Evolutionary conservation across 1,140 invertebrate genomes (phyloP), one percentile per base, ranked within the genome.

Genomic region (Drosophila tani): DNA sequence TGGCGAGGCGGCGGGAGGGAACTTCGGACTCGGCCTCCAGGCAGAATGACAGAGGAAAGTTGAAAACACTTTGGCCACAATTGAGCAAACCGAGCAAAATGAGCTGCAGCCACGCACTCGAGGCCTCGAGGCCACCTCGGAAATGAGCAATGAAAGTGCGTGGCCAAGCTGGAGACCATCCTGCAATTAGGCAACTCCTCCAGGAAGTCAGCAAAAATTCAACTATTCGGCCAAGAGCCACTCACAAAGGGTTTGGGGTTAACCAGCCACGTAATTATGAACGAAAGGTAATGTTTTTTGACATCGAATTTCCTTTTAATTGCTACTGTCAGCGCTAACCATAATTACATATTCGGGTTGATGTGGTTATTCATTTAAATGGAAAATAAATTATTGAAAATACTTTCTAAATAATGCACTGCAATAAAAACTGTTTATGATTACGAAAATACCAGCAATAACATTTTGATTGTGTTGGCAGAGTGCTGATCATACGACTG

Each of bases 81-180:
- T 77, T 87, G 77, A 47, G 71, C 67, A 88, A 88, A 68, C 68
- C 64, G 27, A 64, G 56, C 58, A 56, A 82, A 82, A 82, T 68
- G 80, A 82, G 67, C 67, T 43, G 49, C 53, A 50, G 21, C 47
- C 43, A 51, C 45, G 53, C 73, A 64, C 62, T 59, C 40, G 65
- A 64, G 79, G 41, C 24, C 62, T 59, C 40, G 65, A 64, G 79
- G 41, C 24, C 35, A 51, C 32, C 62, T 55, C 43, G 63, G 64
- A 83, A 80, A 83, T 88, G 81, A 74, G 76, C 80, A 80, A 75
- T 79, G 60, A 74, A 83, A 78, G 68, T 87, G 84, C 77, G 62
- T 77, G 79, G 46, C 51, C 60, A 35, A 64, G 55, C 62, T 46
- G 59, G 45, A 58, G 50, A 50, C 43, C 53, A 71, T 55, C 40